A percentile compares a stretch with the other conserved stretches of the same genome.
These are phyloP conservation scores for Molothrus ater DNA, from an alignment of 2,797 vertebrate genomes.

Conservation along the genomic window DNA sequence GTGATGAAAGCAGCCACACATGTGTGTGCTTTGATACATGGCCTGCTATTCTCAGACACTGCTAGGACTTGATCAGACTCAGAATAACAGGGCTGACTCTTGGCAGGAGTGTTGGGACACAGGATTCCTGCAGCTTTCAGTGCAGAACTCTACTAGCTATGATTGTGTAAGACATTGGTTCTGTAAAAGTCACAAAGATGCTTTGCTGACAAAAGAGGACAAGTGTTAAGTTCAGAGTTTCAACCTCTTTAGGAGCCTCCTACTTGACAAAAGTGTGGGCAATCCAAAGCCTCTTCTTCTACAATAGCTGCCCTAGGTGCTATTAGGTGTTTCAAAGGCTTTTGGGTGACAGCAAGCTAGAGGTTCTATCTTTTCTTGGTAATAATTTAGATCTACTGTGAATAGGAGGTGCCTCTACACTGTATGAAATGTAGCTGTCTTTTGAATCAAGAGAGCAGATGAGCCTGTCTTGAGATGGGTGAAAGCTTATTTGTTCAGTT, in stretches of 20 bases:
- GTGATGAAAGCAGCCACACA: slow-evolving; percentile 7
- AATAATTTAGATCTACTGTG: not conserved
- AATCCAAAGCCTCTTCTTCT: not conserved
- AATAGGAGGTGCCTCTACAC: not conserved
- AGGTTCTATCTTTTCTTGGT: not conserved
- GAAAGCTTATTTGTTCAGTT: not conserved
- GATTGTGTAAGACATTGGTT: not conserved
- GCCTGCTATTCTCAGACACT: not conserved
- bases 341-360: not conserved
- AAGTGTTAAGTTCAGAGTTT: not conserved
- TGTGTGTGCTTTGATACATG: not conserved
- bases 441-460: not conserved
- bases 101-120: not conserved
- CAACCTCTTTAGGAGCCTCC: not conserved
- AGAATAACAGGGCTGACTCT: not conserved
- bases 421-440: not conserved
- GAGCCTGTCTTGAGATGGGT: not conserved
- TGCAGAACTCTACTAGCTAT: not conserved
- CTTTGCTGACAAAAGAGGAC: not conserved
- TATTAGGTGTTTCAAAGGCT: not conserved
- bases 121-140: not conserved
- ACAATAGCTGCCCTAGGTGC: not conserved
- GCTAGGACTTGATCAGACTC: not conserved
- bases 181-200: not conserved
- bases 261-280: not conserved